Conservation (phyloP, 1,140 invertebrate genomes). For the Drosophila tropicalis region DNA sequence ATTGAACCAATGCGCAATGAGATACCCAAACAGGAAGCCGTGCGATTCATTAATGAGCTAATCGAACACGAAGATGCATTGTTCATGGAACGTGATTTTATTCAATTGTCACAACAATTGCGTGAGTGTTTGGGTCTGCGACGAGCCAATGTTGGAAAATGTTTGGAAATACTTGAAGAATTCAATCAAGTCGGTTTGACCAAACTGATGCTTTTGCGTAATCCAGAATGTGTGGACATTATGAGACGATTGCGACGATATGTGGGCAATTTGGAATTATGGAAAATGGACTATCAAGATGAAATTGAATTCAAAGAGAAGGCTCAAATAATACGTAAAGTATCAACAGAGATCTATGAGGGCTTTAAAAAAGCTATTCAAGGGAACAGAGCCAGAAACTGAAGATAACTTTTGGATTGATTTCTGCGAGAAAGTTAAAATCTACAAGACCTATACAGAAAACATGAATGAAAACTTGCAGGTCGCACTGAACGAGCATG, state of each 20-base stretch:
- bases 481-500: constrained; percentile 83
- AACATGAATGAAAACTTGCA: constrained; percentile 85
- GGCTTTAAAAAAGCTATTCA: constrained; percentile 84
- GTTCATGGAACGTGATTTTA: constrained; percentile 85
- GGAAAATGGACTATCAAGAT: constrained; percentile 88
- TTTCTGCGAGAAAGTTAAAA: constrained; percentile 85
- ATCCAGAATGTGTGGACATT: constrained; percentile 92
- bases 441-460: constrained; percentile 85
- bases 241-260: constrained; percentile 88
- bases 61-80: constrained; percentile 76
- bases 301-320: constrained; percentile 86
- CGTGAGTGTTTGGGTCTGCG: constrained; percentile 87
- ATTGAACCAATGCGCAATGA: constrained; percentile 83
- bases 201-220: constrained; percentile 92
- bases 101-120: constrained; percentile 90
- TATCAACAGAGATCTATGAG: constrained; percentile 87
- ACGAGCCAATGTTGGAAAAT: constrained; percentile 87
- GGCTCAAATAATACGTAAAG: constrained; percentile 87
- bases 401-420: constrained; percentile 85
- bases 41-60: constrained; percentile 66
- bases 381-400: constrained; percentile 31
- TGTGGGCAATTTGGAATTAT: constrained; percentile 89
- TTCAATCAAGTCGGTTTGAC: constrained; percentile 87
- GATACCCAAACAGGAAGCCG: constrained; percentile 68
- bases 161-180: constrained; percentile 86